Base-by-base conservation (phyloP, 2,113 vertebrate species). In the Eptatretus burgeri region DNA sequence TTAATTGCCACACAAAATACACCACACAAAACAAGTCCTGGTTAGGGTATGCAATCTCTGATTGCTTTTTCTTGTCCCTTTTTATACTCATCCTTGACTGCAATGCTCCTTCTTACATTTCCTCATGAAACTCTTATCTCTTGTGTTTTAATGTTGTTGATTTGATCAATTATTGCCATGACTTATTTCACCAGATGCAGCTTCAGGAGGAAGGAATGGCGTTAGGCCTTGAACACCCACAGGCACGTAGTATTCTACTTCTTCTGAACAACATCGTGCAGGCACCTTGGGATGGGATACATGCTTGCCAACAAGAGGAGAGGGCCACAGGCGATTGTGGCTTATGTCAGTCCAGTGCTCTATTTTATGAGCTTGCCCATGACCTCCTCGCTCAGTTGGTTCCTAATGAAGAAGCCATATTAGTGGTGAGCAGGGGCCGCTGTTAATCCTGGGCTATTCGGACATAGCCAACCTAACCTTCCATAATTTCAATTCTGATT, bases 231-330 rank as follows among this genome's bases (percentile, higher is more conserved):
- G 87, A 95, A 68, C 82, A 86, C 72, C 83, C 78, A 70, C 76
- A 91, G 68, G 84, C 86, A 20, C 87, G 85, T 74, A 89, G 94
- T 72, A 81, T 94, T 41, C 85, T 98, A 71, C 81, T 83, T 72
- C 88, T 98, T 70, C 82, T 98, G 76, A 94, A 86, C 79, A 98
- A 88, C 65, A 87, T 98, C 69, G 84, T 98, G 68, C 91, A 95
- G 73, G 91, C 91, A 64, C 91, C 91, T 2, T 98, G 91, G 91
- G 89, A 89, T 18, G 91, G 87, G 68, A 87, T 85, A 63, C 91
- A 98, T 72, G 85, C 82, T 72, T 98, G 91, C 73, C 87, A 86
- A 75, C 94, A 95, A 74, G 84, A 91, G 10, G 84, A 87, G 73
- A 93, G 87, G 74, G 79, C 80, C 52, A 73, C 77, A 18, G n/a